Evolutionary conservation across 2,888 invertebrate species (phyloP).

Genomic region (Malachius bipustulatus): DNA sequence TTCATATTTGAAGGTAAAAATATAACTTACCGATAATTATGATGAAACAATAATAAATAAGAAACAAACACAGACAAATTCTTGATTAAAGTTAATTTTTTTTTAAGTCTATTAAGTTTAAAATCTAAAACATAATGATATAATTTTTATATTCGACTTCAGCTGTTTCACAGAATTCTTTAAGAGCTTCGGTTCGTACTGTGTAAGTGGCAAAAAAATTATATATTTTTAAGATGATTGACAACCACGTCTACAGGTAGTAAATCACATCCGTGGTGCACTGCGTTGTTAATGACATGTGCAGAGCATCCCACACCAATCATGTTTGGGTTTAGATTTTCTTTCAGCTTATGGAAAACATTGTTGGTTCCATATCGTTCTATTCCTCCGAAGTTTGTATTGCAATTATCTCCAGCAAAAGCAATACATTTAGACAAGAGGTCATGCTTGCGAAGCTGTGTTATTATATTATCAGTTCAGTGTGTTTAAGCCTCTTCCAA

Average conservation of each 20-base stretch:
- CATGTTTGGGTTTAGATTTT: background rate
- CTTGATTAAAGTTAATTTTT: too few relatives aligned
- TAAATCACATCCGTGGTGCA: constrained; percentile 1
- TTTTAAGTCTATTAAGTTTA: too few relatives aligned
- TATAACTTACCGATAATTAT: too few relatives aligned
- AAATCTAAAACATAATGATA: too few relatives aligned
- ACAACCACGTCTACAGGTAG: background rate
- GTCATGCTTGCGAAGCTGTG: constrained; percentile 11
- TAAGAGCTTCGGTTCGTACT: background rate
- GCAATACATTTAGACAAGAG: constrained; percentile 15
- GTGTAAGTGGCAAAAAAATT: constrained; percentile 3
- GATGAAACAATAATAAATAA: too few relatives aligned
- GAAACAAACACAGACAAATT: too few relatives aligned
- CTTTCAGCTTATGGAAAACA: constrained; percentile 1
- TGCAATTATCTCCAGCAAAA: constrained; percentile 12
- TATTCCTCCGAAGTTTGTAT: background rate
- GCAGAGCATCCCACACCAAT: background rate
- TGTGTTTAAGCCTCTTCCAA: too few relatives aligned
- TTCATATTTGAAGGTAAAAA: too few relatives aligned
- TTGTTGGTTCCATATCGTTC: background rate
- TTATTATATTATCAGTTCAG: constrained; percentile 12
- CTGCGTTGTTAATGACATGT: constrained; percentile 3
- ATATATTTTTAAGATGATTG: too few relatives aligned
- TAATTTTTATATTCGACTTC: constrained; percentile 1
- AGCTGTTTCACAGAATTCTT: background rate